Evolutionary conservation across 2,113 vertebrate genomes (phyloP), one percentile per base, ranked within the genome.

Genomic region (Labeo catla): DNA sequence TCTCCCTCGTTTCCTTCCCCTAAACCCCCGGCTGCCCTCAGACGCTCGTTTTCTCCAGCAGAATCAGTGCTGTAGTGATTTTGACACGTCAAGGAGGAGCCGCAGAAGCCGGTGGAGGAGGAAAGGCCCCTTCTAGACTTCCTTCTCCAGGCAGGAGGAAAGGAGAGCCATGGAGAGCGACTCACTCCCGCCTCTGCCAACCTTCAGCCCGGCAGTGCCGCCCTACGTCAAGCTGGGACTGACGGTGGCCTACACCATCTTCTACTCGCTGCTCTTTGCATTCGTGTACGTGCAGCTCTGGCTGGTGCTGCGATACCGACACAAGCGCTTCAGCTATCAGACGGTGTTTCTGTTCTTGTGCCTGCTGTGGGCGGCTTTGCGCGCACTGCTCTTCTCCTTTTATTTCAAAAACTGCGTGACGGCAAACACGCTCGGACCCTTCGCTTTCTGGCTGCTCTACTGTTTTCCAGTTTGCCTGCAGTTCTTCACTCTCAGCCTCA

Each of bases 381-480:
- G 98, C 83, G 96, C 98, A 16, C 95, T 98, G 68, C 97, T 99
- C 87, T 99, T 99, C 93, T 99, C 97, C 79, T 99, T 99, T 94
- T 99, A 99, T 94, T 99, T 99, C 95, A 95, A 88, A 87, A 96
- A 97, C 95, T 98, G 97, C 84, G 95, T 97, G 81, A 96, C 95
- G 21, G 97, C 97, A 90, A 99, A 99, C 92, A 94, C 95, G 16
- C 90, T 99, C 87, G 95, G 95, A 36, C 97, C 98, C 77, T 97
- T 99, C 87, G 91, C 95, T 88, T 99, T 98, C 95, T 99, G 98
- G 98, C 95, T 99, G 89, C 97, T 99, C 76, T 99, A 99, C 93
- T 99, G 98, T 92, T 97, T 96, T 89, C 98, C 98, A 0, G 98
- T 99, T 82, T 99, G 98, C 93, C 96, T 99, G 59, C 98, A 99